Conservation (phyloP, 2,797 vertebrate species). For the Typhlichthys subterraneus region DNA sequence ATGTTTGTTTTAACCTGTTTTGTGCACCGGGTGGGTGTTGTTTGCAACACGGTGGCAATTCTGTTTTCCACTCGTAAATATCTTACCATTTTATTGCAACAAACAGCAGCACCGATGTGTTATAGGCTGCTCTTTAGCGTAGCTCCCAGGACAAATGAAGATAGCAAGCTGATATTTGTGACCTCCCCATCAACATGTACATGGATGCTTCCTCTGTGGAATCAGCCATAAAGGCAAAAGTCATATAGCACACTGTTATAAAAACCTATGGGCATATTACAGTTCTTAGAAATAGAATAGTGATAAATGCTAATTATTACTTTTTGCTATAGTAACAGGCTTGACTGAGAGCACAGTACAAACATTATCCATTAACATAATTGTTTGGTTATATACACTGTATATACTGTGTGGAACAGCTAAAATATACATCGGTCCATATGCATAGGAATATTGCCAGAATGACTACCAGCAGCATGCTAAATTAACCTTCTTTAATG, state of each 20-base stretch:
- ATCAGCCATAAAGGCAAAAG: conserved; percentile 5
- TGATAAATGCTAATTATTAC: too few species aligned
- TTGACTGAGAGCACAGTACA: conserved; percentile 17
- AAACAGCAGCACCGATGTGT: background rate
- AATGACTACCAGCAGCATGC: conserved; percentile 5
- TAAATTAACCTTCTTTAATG: background rate
- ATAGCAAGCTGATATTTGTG: conserved; percentile 1
- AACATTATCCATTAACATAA: background rate
- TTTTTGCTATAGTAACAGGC: background rate
- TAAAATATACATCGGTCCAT: conserved; percentile 1
- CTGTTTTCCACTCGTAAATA: background rate
- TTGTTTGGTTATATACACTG: background rate
- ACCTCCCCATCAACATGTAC: conserved; percentile 1
- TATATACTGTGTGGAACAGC: conserved; percentile 7
- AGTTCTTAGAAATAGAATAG: too few species aligned
- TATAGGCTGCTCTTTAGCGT: background rate
- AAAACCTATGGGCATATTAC: too few species aligned
- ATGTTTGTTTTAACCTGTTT: background rate
- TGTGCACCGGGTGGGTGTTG: background rate
- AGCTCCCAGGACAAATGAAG: conserved; percentile 17
- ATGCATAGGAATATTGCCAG: conserved; percentile 8
- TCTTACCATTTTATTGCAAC: background rate
- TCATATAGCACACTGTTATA: too few species aligned
- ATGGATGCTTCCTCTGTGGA: background rate
- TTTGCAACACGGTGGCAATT: background rate